Conservation (phyloP, 2,888 invertebrate genomes). For the Eristalis tenax region DNA sequence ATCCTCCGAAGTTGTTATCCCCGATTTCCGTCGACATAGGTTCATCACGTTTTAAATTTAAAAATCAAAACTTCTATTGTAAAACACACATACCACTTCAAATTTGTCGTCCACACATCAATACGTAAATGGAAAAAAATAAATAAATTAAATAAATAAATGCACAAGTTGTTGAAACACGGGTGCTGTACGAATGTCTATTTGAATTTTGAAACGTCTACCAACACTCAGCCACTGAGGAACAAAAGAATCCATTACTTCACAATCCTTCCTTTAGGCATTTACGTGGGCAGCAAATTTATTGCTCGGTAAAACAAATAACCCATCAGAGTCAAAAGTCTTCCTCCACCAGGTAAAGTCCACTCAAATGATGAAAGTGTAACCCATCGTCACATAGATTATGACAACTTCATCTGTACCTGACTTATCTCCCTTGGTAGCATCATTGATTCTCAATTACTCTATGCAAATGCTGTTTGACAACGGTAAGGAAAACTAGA, state of each 20-base stretch:
- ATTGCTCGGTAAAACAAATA: constrained; percentile 45
- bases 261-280: constrained; percentile 10
- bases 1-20: too few relatives aligned
- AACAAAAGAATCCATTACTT: constrained; percentile 24
- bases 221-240: not conserved
- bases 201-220: not conserved
- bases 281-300: constrained; percentile 39
- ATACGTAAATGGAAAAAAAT: not conserved
- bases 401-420: constrained; percentile 68
- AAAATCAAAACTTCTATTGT: too few relatives aligned
- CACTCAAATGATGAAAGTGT: constrained; percentile 45
- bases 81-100: not conserved
- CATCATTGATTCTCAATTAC: constrained; percentile 69
- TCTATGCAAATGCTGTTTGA: constrained; percentile 67
- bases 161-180: not conserved
- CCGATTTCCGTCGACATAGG: too few relatives aligned
- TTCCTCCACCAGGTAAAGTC: constrained; percentile 12
- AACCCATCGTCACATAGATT: constrained; percentile 48
- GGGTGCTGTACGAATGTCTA: not conserved
- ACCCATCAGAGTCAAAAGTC: constrained; percentile 38
- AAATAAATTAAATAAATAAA: not conserved
- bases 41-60: too few relatives aligned
- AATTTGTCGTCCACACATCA: too few relatives aligned
- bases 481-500: constrained; percentile 58
- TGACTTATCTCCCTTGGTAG: constrained; percentile 64